These are phyloP conservation scores for Hippocampus guttulatus DNA, from an alignment of 2,113 vertebrate genomes.

Conservation along the genomic window DNA sequence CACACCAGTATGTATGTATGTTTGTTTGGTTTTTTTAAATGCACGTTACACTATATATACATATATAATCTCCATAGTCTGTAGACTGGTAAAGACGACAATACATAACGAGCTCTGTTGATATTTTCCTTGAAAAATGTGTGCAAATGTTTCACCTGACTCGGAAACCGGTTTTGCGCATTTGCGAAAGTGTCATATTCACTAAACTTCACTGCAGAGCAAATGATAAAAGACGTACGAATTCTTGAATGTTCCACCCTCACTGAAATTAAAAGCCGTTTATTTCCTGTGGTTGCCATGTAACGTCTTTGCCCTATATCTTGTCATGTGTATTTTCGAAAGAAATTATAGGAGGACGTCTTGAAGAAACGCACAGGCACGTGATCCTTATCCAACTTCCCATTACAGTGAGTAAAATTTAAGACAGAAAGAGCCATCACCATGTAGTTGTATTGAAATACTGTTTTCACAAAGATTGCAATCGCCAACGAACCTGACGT, in stretches of 20 bases:
- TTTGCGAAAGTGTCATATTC: not conserved
- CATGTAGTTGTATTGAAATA: too few species aligned
- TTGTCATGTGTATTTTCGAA: not conserved
- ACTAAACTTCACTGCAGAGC: not conserved
- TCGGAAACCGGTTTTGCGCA: not conserved
- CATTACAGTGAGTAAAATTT: not conserved
- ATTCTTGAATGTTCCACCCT: not conserved
- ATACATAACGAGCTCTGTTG: not conserved
- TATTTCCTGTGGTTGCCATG: not conserved
- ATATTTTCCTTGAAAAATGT: not conserved
- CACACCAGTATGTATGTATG: not conserved
- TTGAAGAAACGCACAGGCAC: not conserved
- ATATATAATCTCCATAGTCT: too few species aligned
- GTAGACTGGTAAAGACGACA: too few species aligned
- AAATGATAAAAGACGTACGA: not conserved
- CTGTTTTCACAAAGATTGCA: too few species aligned
- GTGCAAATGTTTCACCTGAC: not conserved
- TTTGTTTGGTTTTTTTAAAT: not conserved
- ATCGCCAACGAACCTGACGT: too few species aligned
- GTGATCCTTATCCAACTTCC: not conserved
- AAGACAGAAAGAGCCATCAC: too few species aligned
- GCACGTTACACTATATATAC: too few species aligned
- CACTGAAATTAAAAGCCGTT: not conserved
- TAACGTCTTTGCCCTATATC: not conserved
- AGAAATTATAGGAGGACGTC: not conserved